Base-by-base conservation (phyloP, 2,888 invertebrate genomes). In the Griposia aprilina region DNA sequence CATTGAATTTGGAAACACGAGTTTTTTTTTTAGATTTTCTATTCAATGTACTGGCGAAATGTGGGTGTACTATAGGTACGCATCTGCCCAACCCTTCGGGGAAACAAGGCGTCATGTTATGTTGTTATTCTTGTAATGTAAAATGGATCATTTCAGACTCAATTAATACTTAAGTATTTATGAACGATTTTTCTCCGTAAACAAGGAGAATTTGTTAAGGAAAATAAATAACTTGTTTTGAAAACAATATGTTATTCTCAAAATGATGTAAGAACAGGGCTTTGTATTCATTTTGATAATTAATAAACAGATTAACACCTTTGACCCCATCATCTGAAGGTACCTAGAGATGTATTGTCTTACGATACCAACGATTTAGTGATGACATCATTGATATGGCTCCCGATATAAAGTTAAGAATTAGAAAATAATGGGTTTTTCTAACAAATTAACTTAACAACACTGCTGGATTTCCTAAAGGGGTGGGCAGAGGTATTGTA, bases 211-310 rank as follows among this genome's bases (percentile, higher is more conserved):
- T 67, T 80, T 0, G 11, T 41, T 30, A 48, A 41, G 59, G 66
- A 60, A 74, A 80, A 74, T 74, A 60, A 74, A 66, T 41, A 55
- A 48, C 23, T 60, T 81, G 74, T 62, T 81, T 79, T 80, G 5
- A 45, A 74, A 80, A 81, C 66, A 67, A 55, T 17, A 66, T 36
- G 5, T 26, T 36, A n/a, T 45, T 48, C 8, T 4, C 11, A n/a
- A 55, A 48, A 66, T 55, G n/a, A 81, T 81, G 52, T 23, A 67
- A 67, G 36, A 11, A 48, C 65, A 48, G 17, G 5, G 52, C 26
- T 45, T 17, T 41, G 15, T n/a, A 45, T n/a, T 66, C 0, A 59
- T 48, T 59, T 52, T 30, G n/a, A 20, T 57, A 72, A 65, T 59
- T 59, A 79, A 30, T 66, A 66, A 79, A 66, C 80, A 73, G 20